These are phyloP conservation scores for Mormyrops attenuatus DNA, from an alignment of 2,797 vertebrate species.

Conservation along the genomic window DNA sequence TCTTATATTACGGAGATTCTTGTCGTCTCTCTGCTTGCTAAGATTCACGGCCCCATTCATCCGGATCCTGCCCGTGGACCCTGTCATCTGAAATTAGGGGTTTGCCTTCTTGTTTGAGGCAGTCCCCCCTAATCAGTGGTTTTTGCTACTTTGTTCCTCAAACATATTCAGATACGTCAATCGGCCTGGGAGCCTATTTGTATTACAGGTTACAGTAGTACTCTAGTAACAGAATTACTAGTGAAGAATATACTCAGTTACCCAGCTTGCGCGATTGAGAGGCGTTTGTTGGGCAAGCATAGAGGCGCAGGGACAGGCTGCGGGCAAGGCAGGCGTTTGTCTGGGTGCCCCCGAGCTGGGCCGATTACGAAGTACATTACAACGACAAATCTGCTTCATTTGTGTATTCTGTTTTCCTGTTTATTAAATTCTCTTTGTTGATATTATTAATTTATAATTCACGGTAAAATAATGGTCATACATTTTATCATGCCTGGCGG, in stretches of 20 bases:
- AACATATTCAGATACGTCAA: neutral
- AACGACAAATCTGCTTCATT: neutral
- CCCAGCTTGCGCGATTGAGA: constrained; percentile 20
- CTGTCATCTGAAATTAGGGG: constrained; percentile 26
- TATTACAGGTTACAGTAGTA: neutral
- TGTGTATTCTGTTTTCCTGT: neutral
- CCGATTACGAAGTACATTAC: neutral
- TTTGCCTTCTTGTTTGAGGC: constrained; percentile 18
- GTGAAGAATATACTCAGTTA: neutral
- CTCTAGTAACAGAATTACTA: neutral
- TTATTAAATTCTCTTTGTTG: neutral
- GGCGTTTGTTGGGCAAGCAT: constrained; percentile 35
- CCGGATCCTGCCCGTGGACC: neutral
- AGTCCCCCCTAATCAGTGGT: neutral
- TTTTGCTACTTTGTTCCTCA: constrained; percentile 12
- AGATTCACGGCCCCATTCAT: neutral
- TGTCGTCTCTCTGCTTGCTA: neutral
- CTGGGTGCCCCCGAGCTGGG: neutral
- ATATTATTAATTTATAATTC: neutral
- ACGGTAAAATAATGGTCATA: neutral
- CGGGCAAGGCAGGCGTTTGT: too few relatives aligned
- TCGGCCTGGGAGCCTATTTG: neutral
- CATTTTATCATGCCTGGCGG: neutral
- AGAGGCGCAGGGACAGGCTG: neutral
- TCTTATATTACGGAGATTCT: neutral